phyloP scores from a whole-genome alignment of 2,797 vertebrate species.

The Helostoma temminkii region DNA sequence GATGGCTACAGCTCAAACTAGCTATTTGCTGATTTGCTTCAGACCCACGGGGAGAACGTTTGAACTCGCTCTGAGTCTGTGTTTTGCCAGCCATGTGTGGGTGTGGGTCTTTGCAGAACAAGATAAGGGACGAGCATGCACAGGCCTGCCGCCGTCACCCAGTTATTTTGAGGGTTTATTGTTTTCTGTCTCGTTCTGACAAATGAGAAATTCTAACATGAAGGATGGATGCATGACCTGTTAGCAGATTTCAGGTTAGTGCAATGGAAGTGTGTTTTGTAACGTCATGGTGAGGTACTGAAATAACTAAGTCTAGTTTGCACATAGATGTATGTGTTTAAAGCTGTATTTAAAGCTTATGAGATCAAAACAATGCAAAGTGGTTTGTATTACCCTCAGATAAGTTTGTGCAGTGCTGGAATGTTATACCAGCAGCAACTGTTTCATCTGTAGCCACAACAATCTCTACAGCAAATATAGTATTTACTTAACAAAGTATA shows the following conservation, averaged over 20 bases:
- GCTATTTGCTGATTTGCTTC: slow-evolving; percentile 60
- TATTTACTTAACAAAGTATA: too few species aligned
- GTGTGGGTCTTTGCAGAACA: slow-evolving; percentile 16
- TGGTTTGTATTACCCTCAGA: too few species aligned
- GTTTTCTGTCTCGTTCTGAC: slow-evolving; percentile 20
- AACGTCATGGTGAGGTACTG: too few species aligned
- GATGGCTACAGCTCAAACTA: slow-evolving; percentile 66
- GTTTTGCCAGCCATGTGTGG: slow-evolving; percentile 7
- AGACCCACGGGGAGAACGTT: slow-evolving; percentile 40
- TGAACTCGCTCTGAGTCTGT: slow-evolving; percentile 39
- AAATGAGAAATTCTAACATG: slow-evolving; percentile 26
- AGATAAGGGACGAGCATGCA: slow-evolving; percentile 21
- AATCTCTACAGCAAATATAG: too few species aligned
- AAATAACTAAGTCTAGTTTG: too few species aligned
- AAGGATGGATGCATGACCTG: slow-evolving; percentile 1
- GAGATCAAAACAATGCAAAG: too few species aligned
- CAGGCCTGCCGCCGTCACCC: slow-evolving; percentile 13
- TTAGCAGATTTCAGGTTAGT: not conserved
- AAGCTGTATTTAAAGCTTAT: too few species aligned
- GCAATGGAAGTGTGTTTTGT: too few species aligned
- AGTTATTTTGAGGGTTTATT: not conserved
- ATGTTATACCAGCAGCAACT: too few species aligned
- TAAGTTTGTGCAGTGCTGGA: too few species aligned
- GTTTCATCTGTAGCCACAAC: too few species aligned
- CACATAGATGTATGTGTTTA: too few species aligned